Conservation (phyloP, 1,140 invertebrate genomes). For the Cyclargus thomasi region DNA sequence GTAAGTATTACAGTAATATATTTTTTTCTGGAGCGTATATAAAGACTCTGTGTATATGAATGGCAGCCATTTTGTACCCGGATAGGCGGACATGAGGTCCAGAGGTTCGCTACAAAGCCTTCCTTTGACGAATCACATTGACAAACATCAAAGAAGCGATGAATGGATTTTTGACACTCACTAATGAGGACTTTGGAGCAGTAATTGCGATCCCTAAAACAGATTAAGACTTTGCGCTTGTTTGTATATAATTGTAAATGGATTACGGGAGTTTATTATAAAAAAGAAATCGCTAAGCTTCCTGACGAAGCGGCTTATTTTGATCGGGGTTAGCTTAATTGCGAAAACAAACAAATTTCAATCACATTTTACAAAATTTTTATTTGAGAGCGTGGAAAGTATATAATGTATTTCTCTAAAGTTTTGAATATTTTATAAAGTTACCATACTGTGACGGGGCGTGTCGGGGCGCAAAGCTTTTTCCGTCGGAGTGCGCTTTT, state of each 20-base stretch:
- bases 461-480: too few relatives aligned
- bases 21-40: too few relatives aligned
- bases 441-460: too few relatives aligned
- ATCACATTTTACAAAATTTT: too few relatives aligned
- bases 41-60: constrained; percentile 12
- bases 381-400: too few relatives aligned
- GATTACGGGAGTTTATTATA: neutral
- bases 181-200: neutral
- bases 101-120: neutral
- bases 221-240: neutral
- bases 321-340: neutral
- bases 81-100: neutral
- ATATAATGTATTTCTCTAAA: too few relatives aligned
- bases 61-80: neutral
- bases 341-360: neutral
- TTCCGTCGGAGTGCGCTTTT: too few relatives aligned
- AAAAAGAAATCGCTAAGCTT: neutral
- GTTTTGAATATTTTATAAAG: too few relatives aligned
- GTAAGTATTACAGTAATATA: too few relatives aligned
- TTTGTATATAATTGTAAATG: neutral
- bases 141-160: neutral
- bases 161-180: neutral
- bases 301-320: neutral
- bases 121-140: neutral
- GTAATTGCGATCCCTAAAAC: neutral